These are phyloP conservation scores for Menura novaehollandiae DNA, from an alignment of 2,113 vertebrate species.

Conservation along the genomic window DNA sequence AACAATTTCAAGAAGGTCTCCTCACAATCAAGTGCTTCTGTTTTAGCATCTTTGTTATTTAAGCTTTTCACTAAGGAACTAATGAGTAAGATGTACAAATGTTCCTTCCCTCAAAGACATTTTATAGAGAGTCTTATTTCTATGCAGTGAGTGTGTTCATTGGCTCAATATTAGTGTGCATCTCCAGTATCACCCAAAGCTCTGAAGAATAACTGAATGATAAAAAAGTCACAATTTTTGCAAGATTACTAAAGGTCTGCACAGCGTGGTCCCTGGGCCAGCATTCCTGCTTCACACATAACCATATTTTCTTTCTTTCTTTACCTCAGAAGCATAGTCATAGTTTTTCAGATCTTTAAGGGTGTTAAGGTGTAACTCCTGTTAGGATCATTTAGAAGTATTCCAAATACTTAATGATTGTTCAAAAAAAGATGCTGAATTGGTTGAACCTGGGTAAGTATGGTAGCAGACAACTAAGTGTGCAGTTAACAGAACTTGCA, in stretches of 20 bases:
- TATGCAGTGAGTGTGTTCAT: neutral
- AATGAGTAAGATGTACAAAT: neutral
- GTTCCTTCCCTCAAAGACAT: neutral
- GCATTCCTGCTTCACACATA: neutral
- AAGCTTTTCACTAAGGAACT: neutral
- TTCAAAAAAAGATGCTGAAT: neutral
- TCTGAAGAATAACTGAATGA: neutral
- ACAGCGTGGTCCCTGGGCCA: neutral
- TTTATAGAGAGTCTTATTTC: neutral
- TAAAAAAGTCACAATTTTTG: neutral
- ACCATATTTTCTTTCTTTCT: neutral
- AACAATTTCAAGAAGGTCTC: neutral
- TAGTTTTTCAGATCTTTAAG: neutral
- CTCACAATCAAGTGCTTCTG: neutral
- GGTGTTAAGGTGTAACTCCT: neutral
- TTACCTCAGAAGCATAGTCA: neutral
- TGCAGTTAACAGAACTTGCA: neutral
- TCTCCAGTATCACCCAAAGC: neutral
- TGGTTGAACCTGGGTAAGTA: neutral
- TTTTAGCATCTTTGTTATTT: neutral
- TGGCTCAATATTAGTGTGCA: neutral
- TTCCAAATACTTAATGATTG: neutral
- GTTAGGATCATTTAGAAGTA: neutral
- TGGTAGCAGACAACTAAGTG: neutral
- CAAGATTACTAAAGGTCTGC: neutral